Percentiles rank a stretch among this genome's conserved stretches.
These are phyloP conservation scores for Idaea straminata DNA, from an alignment of 2,888 invertebrate species.

Conservation along the genomic window DNA sequence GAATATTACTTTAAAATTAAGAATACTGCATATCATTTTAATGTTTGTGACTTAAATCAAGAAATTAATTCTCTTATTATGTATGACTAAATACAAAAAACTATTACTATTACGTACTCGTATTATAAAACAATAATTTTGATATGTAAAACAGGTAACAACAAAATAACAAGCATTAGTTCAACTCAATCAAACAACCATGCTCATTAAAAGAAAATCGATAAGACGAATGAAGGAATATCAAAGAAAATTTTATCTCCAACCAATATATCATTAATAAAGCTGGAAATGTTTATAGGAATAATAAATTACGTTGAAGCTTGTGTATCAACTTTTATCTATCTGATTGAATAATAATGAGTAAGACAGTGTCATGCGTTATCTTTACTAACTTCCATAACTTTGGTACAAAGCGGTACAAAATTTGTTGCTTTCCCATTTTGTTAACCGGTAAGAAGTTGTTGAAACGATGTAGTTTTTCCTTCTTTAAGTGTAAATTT, in stretches of 20 bases:
- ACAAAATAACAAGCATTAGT: constrained; percentile 16
- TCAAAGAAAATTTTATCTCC: constrained; percentile 19
- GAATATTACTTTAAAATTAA: too few relatives aligned
- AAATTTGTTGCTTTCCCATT: not conserved
- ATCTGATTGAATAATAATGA: constrained; percentile 27
- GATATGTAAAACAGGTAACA: constrained; percentile 4
- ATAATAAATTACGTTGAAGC: constrained; percentile 31
- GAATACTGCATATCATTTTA: too few relatives aligned
- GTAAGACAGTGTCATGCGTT: constrained; percentile 16
- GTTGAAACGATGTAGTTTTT: not conserved
- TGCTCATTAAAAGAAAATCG: constrained; percentile 27
- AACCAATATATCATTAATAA: constrained; percentile 43
- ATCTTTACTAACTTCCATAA: constrained; percentile 23
- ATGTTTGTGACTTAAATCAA: too few relatives aligned
- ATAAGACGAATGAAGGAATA: constrained; percentile 36
- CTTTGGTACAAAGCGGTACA: constrained; percentile 1
- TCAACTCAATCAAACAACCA: constrained; percentile 11
- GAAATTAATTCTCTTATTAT: too few relatives aligned
- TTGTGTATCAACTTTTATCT: constrained; percentile 32
- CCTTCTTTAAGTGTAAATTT: not conserved
- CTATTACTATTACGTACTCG: too few relatives aligned
- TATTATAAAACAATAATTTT: not conserved
- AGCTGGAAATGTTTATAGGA: constrained; percentile 41
- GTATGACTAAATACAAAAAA: too few relatives aligned
- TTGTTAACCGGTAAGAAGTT: not conserved